Evolutionary conservation across 2,797 vertebrate species (phyloP).

Genomic region (Limnodromus scolopaceus): DNA sequence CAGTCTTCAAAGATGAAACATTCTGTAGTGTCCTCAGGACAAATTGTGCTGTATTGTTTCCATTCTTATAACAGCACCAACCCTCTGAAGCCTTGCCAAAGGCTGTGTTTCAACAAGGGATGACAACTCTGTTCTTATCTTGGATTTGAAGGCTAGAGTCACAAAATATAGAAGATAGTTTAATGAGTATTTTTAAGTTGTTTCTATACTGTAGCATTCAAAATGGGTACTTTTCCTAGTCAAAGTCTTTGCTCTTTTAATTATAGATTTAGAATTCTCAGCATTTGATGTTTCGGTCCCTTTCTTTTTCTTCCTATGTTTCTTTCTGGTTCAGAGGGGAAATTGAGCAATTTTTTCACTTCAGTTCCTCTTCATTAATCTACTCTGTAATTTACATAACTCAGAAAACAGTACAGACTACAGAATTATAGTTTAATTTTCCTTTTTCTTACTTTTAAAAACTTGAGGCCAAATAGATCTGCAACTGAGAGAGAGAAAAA

Average conservation of each 20-base stretch:
- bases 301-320: neutral
- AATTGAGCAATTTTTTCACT: conserved; percentile 15
- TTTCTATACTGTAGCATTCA: neutral
- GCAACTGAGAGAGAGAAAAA: neutral
- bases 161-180: neutral
- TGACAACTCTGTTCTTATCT: neutral
- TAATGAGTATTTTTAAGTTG: neutral
- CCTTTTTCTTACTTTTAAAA: neutral
- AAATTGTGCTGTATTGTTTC: neutral
- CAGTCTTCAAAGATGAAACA: neutral
- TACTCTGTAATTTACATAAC: neutral
- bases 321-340: neutral
- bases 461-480: neutral
- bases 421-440: neutral
- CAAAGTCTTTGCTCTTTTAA: neutral
- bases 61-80: neutral
- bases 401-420: neutral
- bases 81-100: conserved; percentile 26
- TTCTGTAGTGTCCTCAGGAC: neutral
- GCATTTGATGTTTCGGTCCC: neutral
- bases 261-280: neutral
- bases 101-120: neutral
- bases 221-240: neutral
- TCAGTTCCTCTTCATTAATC: conserved; percentile 22
- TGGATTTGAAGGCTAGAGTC: neutral